Evolutionary conservation across 2,888 invertebrate species (phyloP), one percentile per base, ranked within the genome.

Genomic region (Nymphalis urticae): DNA sequence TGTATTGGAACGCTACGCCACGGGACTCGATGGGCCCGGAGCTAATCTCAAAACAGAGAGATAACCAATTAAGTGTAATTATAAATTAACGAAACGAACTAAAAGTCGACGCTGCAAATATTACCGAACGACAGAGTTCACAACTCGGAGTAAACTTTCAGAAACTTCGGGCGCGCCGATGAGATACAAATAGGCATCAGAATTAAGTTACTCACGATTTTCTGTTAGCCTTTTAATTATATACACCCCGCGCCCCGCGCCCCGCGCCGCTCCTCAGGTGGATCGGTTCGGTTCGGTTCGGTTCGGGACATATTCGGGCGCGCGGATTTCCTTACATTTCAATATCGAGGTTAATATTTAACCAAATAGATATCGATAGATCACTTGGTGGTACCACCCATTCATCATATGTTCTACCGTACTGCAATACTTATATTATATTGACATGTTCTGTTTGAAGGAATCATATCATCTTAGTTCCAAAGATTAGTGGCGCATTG

Each of bases 151-250:
- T 76, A 75, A 83, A 88, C 81, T 85, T 86, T 71, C 71, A 68
- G 73, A 76, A 80, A 71, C 66, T 72, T 64, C 71, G 42, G 72
- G 50, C 50, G 50, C 50, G 54, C 72, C 74, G 78, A 75, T 76
- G 89, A 88, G 89, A 85, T 88, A 87, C 90, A 89, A 91, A 92
- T 90, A 89, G 87, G 90, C 90, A 91, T 90, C 85, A 87, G 86
- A 86, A 89, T 89, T 85, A 88, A 90, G 90, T 91, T 89, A 82
- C 83, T 80, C 82, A 80, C 85, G 85, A 85, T 88, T 86, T 87
- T 84, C 88, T 82, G 87, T 86, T 80, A 84, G 89, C 89, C 91
- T 92, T 92, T 92, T 92, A 92, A 92, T 92, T 92, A 92, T 92
- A 89, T 85, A 6, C 17, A 16, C 5, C 85, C 82, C 76, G 6